Conservation (phyloP, 2,888 invertebrate species). For the Caenorhabditis virilis region DNA sequence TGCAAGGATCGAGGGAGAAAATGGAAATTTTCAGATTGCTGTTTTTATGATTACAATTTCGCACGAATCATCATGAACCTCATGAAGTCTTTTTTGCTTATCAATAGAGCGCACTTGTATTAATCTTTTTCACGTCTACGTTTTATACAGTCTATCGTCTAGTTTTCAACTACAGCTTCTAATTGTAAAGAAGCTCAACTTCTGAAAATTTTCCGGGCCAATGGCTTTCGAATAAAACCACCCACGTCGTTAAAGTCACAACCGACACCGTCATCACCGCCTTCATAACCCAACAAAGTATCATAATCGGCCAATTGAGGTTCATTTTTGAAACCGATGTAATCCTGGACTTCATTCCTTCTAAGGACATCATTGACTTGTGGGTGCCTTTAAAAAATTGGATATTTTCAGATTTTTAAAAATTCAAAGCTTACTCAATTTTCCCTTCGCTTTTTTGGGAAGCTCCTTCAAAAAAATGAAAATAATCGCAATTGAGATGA, state of each 20-base stretch:
- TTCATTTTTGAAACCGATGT: slow-evolving; percentile 21
- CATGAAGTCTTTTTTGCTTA: too few relatives aligned
- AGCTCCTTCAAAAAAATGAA: slow-evolving; percentile 27
- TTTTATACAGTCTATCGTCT: too few relatives aligned
- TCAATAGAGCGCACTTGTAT: too few relatives aligned
- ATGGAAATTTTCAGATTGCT: too few relatives aligned
- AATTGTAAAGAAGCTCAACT: too few relatives aligned
- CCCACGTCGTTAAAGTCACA: slow-evolving; percentile 40
- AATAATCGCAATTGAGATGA: slow-evolving; percentile 44
- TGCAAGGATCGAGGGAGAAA: too few relatives aligned
- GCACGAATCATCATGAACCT: too few relatives aligned
- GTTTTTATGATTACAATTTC: too few relatives aligned
- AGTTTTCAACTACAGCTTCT: too few relatives aligned
- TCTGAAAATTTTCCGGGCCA: too few relatives aligned
- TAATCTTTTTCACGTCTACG: too few relatives aligned
- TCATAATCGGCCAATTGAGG: slow-evolving; percentile 42
- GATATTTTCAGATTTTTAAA: background rate
- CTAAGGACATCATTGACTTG: slow-evolving; percentile 19
- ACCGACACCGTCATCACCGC: slow-evolving; percentile 32
- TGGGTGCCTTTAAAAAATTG: slow-evolving; percentile 9
- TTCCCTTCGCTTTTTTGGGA: slow-evolving; percentile 15
- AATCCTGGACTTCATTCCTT: slow-evolving; percentile 18
- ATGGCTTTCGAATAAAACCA: too few relatives aligned
- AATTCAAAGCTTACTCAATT: slow-evolving; percentile 1
- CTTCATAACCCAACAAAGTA: slow-evolving; percentile 45